Conservation (phyloP, 2,113 vertebrate genomes). For the Alethe diademata region DNA sequence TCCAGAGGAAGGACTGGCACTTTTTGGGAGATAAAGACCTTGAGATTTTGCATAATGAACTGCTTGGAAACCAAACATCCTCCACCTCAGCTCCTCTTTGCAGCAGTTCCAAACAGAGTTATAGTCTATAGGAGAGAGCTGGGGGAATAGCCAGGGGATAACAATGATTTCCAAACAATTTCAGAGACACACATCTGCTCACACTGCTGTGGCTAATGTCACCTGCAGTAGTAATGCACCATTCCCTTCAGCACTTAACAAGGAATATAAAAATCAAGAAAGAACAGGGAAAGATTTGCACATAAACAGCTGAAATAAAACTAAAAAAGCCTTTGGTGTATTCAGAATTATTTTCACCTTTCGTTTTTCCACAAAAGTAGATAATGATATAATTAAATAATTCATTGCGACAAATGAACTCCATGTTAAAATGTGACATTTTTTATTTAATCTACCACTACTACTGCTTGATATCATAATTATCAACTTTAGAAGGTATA, state of each 20-base stretch:
- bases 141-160: background rate
- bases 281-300: background rate
- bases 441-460: background rate
- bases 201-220: background rate
- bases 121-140: background rate
- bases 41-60: background rate
- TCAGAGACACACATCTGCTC: background rate
- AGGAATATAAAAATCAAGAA: background rate
- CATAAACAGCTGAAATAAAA: background rate
- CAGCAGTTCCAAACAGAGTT: background rate
- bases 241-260: background rate
- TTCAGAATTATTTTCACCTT: background rate
- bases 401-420: background rate
- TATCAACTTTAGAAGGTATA: background rate
- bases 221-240: background rate
- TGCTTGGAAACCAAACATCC: background rate
- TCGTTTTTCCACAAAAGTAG: background rate
- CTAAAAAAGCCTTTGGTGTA: background rate
- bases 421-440: background rate
- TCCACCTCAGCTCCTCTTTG: background rate
- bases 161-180: background rate
- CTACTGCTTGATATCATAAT: background rate
- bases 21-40: background rate
- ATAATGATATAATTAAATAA: background rate
- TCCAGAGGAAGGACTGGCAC: background rate